These are phyloP conservation scores for Acrobeloides nanus DNA, from an alignment of 2,888 invertebrate genomes.

Conservation along the genomic window DNA sequence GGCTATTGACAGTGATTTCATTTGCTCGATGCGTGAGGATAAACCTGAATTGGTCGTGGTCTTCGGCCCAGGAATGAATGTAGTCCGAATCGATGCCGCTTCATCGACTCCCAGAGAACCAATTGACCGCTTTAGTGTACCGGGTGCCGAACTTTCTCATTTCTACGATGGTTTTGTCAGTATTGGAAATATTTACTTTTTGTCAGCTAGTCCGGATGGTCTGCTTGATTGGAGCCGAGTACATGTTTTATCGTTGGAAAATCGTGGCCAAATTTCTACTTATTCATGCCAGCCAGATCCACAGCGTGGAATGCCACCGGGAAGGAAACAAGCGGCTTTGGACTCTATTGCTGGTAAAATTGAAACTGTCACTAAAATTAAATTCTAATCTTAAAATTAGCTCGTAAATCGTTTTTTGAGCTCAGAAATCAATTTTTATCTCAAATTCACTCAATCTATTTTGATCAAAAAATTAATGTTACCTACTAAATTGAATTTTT, in stretches of 20 bases:
- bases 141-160: slow-evolving; percentile 45
- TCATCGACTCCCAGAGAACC: slow-evolving; percentile 33
- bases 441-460: too few species aligned
- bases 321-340: slow-evolving; percentile 47
- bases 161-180: slow-evolving; percentile 51
- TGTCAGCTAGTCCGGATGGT: slow-evolving; percentile 48
- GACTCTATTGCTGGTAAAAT: slow-evolving; percentile 38
- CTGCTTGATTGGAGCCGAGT: slow-evolving; percentile 45
- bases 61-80: slow-evolving; percentile 43
- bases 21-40: slow-evolving; percentile 48
- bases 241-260: slow-evolving; percentile 38
- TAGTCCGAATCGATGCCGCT: slow-evolving; percentile 25
- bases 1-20: slow-evolving; percentile 38
- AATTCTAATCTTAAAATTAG: not conserved
- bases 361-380: not conserved
- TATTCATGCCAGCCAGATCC: slow-evolving; percentile 40
- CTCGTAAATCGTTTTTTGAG: not conserved
- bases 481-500: slow-evolving; percentile 9
- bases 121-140: slow-evolving; percentile 33
- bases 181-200: slow-evolving; percentile 41
- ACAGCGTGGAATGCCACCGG: slow-evolving; percentile 43
- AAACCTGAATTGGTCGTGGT: slow-evolving; percentile 49
- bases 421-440: too few species aligned
- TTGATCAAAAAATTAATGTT: not conserved
- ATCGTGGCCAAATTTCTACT: slow-evolving; percentile 35